phyloP scores from a whole-genome alignment of 2,888 invertebrate species.

The Tenthredo amoena region DNA sequence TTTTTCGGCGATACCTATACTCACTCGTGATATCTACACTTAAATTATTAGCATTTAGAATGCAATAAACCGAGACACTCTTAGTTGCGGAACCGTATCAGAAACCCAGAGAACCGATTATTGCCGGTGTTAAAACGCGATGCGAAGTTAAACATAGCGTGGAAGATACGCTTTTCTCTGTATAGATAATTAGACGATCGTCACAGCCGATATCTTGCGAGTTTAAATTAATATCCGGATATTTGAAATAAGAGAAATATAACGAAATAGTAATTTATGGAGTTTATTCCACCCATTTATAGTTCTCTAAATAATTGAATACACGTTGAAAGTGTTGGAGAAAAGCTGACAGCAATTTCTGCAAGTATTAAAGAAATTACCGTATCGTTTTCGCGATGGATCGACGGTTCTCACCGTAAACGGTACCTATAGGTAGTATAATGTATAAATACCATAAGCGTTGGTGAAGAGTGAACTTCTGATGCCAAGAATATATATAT shows the following conservation, averaged over 20 bases:
- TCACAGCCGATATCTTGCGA: background rate
- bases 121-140: background rate
- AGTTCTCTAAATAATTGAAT: background rate
- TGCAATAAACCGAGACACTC: slow-evolving; percentile 42
- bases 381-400: background rate
- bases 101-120: background rate
- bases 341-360: background rate
- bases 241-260: background rate
- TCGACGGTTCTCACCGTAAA: background rate
- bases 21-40: background rate
- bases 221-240: background rate
- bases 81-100: background rate
- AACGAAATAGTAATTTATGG: background rate
- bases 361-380: background rate
- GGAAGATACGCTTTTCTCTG: background rate
- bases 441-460: background rate
- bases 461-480: background rate
- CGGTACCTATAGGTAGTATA: background rate
- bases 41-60: slow-evolving; percentile 50
- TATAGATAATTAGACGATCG: background rate
- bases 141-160: background rate
- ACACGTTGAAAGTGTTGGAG: background rate
- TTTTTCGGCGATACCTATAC: background rate
- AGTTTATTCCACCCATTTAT: background rate
- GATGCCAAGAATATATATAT: background rate